Base-by-base conservation (phyloP, 2,888 invertebrate genomes). In the Rotaria sp. region DNA sequence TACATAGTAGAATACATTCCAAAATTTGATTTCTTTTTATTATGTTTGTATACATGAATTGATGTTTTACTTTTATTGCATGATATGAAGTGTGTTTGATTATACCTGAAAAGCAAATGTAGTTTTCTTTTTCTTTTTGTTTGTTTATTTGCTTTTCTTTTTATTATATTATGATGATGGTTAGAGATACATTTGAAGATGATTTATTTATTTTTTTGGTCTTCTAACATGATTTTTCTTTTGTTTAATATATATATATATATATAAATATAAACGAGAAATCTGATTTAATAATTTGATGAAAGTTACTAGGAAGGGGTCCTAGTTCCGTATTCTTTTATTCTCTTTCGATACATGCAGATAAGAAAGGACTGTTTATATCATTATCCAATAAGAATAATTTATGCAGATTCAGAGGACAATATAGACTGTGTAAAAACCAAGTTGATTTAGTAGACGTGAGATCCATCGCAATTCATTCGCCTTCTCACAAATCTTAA, bases 1-100 rank as follows among this genome's bases (percentile, higher is more conserved):
- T 67, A 67, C 67, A 30, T 67, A 67, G 67, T 67, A 67, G 67
- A 67, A 18, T 30, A 35, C 67, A 67, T 67, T 67, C 67, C 67
- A 67, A 35, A 67, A 35, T 35, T 52, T 52, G 52, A 24, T 52
- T 52, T 52, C 24, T 24, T 52, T 52, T 52, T 4, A 52, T 24
- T 52, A 52, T 52, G 24, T 52, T 52, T 52, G 52, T 52, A 67
- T 67, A 67, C 35, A 15, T 35, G 35, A 35, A 67, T 67, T 67
- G 30, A 67, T 67, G 67, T 35, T 67, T 30, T 67, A 30, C 67
- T 67, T 35, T n/a, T 67, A 67, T 67, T 67, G 13, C 30, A 67
- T 67, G 35, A 35, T n/a, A 67, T 67, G 30, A 67, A 18, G 5
- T n/a, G 11, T 67, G 15, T 67, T 67, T 30, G 35, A 67, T 67